A percentile compares a stretch with the other conserved stretches of the same genome.
Evolutionary conservation across 1,140 invertebrate species (phyloP).

Genomic region (Papilio polyxenes): DNA sequence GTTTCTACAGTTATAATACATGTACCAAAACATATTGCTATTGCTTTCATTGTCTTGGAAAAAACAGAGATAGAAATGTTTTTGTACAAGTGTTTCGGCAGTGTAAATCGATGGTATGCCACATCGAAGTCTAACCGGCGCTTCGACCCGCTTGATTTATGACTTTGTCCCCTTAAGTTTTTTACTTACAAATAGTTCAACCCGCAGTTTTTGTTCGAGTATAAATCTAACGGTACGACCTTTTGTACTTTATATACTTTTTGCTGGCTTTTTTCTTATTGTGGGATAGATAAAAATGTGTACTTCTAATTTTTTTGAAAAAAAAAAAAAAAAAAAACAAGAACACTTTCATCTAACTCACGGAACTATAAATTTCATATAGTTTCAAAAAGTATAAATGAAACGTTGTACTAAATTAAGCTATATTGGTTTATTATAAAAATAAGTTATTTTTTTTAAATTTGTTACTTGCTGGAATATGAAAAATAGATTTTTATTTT

Average conservation of each 20-base stretch:
- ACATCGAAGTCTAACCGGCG: background rate
- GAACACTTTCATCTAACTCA: background rate
- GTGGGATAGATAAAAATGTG: background rate
- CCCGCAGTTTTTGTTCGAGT: constrained; percentile 11
- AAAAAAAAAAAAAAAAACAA: too few species aligned
- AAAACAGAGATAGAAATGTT: background rate
- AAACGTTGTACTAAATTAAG: too few species aligned
- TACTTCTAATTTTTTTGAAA: constrained; percentile 4
- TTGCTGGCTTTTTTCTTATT: constrained; percentile 4
- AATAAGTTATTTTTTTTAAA: too few species aligned
- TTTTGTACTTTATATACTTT: background rate
- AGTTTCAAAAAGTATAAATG: too few species aligned
- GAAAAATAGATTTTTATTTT: background rate
- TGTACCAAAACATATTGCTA: too few species aligned
- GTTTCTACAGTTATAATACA: too few species aligned
- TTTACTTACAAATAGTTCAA: constrained; percentile 28
- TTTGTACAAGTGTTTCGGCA: background rate
- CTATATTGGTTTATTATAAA: too few species aligned
- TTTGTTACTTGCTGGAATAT: background rate
- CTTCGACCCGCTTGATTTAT: constrained; percentile 22
- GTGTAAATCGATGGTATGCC: background rate
- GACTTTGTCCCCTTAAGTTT: constrained; percentile 21
- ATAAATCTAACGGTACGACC: constrained; percentile 21
- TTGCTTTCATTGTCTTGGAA: background rate
- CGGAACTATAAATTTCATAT: too few species aligned